Evolutionary conservation across 2,797 vertebrate species (phyloP).

Genomic region (Trematomus bernacchii): DNA sequence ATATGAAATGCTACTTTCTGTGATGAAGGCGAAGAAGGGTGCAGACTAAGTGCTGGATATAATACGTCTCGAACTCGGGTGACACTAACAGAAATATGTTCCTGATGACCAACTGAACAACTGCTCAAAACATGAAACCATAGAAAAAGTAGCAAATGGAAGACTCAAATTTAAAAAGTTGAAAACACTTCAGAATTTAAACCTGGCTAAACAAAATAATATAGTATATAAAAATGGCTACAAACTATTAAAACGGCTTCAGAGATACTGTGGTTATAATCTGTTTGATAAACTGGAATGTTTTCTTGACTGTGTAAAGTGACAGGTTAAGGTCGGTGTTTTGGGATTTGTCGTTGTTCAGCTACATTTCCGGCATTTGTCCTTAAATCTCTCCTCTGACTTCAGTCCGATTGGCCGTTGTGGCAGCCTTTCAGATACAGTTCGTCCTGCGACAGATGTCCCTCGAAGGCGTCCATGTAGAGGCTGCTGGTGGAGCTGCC

Average conservation of each 20-base stretch:
- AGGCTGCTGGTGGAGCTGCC: constrained; percentile 89
- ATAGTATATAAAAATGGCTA: constrained; percentile 63
- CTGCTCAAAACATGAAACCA: constrained; percentile 41
- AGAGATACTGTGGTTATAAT: constrained; percentile 39
- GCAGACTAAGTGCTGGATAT: constrained; percentile 6
- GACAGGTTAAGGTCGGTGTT: constrained; percentile 66
- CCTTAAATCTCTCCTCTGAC: neutral
- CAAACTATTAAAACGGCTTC: constrained; percentile 48
- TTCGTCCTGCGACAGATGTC: constrained; percentile 93
- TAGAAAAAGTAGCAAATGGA: constrained; percentile 60
- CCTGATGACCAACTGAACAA: constrained; percentile 18
- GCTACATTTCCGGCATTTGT: constrained; percentile 69
- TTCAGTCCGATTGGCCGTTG: constrained; percentile 92
- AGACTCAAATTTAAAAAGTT: constrained; percentile 63
- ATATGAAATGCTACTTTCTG: constrained; percentile 42
- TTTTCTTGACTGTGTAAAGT: constrained; percentile 65
- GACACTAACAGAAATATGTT: constrained; percentile 15
- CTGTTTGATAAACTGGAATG: constrained; percentile 72
- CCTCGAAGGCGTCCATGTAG: constrained; percentile 93
- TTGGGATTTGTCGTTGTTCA: constrained; percentile 65
- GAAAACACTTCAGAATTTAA: constrained; percentile 34
- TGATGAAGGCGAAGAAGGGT: constrained; percentile 10
- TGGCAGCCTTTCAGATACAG: constrained; percentile 92
- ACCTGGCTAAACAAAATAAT: constrained; percentile 39
- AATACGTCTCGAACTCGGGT: constrained; percentile 15